Evolutionary conservation across 1,140 invertebrate genomes (phyloP).

Genomic region (Drosophila erecta): DNA sequence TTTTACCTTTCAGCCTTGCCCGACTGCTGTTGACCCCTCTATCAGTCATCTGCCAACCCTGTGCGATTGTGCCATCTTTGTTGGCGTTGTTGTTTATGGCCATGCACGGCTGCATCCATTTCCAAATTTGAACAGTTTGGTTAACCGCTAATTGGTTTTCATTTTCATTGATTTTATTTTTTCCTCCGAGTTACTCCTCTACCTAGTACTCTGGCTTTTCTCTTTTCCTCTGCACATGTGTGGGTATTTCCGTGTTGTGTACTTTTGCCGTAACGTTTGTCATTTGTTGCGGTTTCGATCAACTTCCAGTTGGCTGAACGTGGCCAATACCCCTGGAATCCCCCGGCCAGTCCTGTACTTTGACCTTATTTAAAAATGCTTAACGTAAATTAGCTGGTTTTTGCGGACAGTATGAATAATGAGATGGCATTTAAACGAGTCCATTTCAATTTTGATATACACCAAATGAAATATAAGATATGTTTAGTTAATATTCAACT

Average conservation of each 20-base stretch:
- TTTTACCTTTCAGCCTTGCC: slow-evolving; percentile 49
- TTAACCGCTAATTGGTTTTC: slow-evolving; percentile 82
- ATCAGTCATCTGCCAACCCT: slow-evolving; percentile 30
- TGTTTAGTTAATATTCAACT: slow-evolving; percentile 18
- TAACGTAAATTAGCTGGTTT: slow-evolving; percentile 82
- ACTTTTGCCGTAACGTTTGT: slow-evolving; percentile 72
- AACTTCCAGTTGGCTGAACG: slow-evolving; percentile 70
- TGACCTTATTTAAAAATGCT: slow-evolving; percentile 82
- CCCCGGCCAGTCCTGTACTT: slow-evolving; percentile 12
- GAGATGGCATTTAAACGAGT: slow-evolving; percentile 72
- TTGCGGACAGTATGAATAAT: slow-evolving; percentile 74
- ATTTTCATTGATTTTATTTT: slow-evolving; percentile 79
- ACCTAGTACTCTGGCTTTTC: not conserved
- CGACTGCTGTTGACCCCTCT: slow-evolving; percentile 43
- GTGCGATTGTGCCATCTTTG: slow-evolving; percentile 14
- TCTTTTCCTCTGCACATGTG: not conserved
- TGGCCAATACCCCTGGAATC: slow-evolving; percentile 4
- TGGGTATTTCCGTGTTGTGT: slow-evolving; percentile 46
- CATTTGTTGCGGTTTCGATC: slow-evolving; percentile 81
- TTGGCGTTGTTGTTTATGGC: slow-evolving; percentile 66
- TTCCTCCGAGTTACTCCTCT: slow-evolving; percentile 7
- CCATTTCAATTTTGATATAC: slow-evolving; percentile 71
- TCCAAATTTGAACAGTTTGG: slow-evolving; percentile 83
- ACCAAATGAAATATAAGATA: slow-evolving; percentile 15
- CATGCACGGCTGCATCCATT: slow-evolving; percentile 77